Conservation (phyloP, 2,888 invertebrate genomes). For the Hipparchia sbordonii region DNA sequence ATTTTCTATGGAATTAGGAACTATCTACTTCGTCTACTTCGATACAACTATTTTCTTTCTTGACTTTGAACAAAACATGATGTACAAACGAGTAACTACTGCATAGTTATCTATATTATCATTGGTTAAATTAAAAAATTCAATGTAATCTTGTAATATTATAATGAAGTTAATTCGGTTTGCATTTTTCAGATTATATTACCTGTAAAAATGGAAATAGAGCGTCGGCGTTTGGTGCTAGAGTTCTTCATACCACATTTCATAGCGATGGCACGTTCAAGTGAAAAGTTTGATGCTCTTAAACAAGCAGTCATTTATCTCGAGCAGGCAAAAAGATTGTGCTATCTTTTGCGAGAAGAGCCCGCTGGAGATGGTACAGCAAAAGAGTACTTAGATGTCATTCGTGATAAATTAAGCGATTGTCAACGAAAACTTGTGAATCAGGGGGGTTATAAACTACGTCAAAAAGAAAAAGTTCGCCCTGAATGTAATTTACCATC, state of each 20-base stretch:
- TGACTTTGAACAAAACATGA: too few species aligned
- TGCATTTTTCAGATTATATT: slow-evolving; percentile 64
- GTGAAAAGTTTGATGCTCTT: slow-evolving; percentile 83
- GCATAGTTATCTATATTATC: too few species aligned
- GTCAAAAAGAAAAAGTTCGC: slow-evolving; percentile 62
- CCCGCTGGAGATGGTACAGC: slow-evolving; percentile 81
- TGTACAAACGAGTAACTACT: too few species aligned
- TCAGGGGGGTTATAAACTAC: slow-evolving; percentile 68
- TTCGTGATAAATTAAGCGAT: slow-evolving; percentile 78
- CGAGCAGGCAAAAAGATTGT: slow-evolving; percentile 87
- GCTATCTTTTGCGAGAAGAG: slow-evolving; percentile 83
- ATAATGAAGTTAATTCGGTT: not conserved
- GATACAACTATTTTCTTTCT: too few species aligned
- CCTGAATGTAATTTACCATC: slow-evolving; percentile 49
- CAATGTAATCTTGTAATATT: not conserved
- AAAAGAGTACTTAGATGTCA: slow-evolving; percentile 77
- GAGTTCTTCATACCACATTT: slow-evolving; percentile 89
- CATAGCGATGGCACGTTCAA: slow-evolving; percentile 86
- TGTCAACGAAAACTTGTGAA: slow-evolving; percentile 71
- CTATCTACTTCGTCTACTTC: too few species aligned
- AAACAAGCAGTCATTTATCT: slow-evolving; percentile 86
- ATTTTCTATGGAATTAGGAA: too few species aligned
- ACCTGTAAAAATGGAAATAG: slow-evolving; percentile 78
- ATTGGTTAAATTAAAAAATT: not conserved
- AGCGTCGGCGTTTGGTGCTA: slow-evolving; percentile 84